Evolutionary conservation across 2,797 vertebrate species (phyloP).

Genomic region (Spheniscus humboldti): DNA sequence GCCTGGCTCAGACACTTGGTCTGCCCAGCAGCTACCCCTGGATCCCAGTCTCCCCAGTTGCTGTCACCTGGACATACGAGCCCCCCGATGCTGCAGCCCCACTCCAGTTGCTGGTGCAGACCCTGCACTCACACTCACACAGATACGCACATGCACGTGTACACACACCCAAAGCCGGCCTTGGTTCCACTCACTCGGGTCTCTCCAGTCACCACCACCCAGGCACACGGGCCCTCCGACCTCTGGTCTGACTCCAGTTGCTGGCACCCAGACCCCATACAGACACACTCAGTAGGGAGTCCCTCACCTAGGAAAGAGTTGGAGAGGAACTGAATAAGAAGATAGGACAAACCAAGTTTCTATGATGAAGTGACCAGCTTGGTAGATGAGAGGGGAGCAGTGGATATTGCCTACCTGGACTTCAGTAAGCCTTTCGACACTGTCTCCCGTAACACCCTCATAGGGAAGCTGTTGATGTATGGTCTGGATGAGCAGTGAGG

Average conservation of each 20-base stretch:
- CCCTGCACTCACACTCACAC: neutral
- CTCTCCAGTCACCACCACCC: neutral
- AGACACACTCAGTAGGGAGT: neutral
- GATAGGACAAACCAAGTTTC: neutral
- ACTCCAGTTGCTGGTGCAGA: neutral
- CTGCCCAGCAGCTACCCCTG: neutral
- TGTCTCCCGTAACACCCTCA: neutral
- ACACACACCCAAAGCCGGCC: neutral
- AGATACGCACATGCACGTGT: fast-evolving
- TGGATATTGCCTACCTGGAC: neutral
- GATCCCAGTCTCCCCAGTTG: neutral
- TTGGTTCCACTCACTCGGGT: neutral
- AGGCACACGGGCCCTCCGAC: neutral
- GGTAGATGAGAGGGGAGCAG: neutral
- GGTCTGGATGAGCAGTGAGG: neutral
- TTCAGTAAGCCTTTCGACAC: neutral
- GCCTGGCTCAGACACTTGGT: fast-evolving
- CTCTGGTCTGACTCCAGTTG: neutral
- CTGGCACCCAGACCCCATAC: neutral
- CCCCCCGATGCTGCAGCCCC: neutral
- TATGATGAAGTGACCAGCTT: neutral
- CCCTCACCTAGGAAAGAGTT: neutral
- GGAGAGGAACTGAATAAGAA: neutral
- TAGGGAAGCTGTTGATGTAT: neutral
- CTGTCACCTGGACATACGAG: neutral